phyloP scores from a whole-genome alignment of 2,113 vertebrate genomes.

The Egretta garzetta region DNA sequence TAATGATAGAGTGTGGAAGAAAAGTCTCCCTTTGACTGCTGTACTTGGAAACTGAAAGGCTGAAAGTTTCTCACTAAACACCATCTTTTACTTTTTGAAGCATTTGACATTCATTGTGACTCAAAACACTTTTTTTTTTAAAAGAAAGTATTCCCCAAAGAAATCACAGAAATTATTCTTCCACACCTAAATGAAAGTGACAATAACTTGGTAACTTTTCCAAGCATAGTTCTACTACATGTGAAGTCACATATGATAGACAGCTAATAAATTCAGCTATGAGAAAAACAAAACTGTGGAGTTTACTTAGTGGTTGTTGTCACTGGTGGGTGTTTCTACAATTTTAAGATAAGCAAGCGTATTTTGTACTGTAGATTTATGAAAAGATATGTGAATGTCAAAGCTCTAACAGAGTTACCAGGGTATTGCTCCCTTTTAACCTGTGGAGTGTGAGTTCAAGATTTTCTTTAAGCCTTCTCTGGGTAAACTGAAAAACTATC shows the following conservation, averaged over 20 bases:
- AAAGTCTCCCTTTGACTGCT: constrained; percentile 66
- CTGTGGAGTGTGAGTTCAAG: not conserved
- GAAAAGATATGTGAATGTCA: not conserved
- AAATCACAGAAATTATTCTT: constrained; percentile 68
- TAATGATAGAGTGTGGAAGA: constrained; percentile 69
- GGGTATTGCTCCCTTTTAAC: not conserved
- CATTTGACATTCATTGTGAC: constrained; percentile 71
- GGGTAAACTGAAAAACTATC: not conserved
- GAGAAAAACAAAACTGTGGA: not conserved
- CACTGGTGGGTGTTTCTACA: not conserved
- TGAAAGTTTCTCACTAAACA: constrained; percentile 67
- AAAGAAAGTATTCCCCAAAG: constrained; percentile 63
- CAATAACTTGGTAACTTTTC: constrained; percentile 21
- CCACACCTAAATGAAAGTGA: constrained; percentile 8
- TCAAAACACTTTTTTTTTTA: not conserved
- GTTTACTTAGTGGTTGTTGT: not conserved
- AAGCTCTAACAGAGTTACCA: not conserved
- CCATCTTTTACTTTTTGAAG: constrained; percentile 66
- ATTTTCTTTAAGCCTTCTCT: not conserved
- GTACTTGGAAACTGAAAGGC: constrained; percentile 62
- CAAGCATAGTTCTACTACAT: not conserved
- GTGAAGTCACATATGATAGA: not conserved
- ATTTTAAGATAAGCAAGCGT: not conserved
- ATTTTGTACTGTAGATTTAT: not conserved
- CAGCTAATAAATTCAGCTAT: constrained; percentile 20